These are phyloP conservation scores for Silurus aristotelis DNA, from an alignment of 2,797 vertebrate species.

Conservation along the genomic window DNA sequence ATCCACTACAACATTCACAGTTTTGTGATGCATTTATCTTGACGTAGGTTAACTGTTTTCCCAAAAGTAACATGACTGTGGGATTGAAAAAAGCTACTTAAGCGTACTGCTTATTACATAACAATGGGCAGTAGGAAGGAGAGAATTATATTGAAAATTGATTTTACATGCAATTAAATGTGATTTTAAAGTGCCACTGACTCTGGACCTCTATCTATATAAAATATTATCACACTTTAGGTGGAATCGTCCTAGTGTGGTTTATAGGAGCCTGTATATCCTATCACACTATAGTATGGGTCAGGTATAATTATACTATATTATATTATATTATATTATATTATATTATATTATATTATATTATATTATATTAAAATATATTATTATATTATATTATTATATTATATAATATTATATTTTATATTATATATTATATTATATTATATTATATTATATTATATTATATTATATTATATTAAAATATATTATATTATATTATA, in stretches of 20 bases:
- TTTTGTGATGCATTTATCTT: neutral
- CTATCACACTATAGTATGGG: neutral
- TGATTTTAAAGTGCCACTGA: neutral
- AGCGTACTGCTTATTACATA: too few species aligned
- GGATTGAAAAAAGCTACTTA: neutral
- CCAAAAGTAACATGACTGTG: neutral
- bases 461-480: neutral
- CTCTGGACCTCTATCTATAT: neutral
- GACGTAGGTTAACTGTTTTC: neutral
- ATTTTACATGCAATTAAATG: neutral
- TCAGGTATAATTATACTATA: neutral
- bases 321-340: constrained; percentile 1
- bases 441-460: neutral
- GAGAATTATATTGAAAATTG: neutral
- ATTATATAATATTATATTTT: constrained; percentile 2
- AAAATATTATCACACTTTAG: neutral
- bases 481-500: constrained; percentile 6
- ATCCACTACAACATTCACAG: neutral
- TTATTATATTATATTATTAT: neutral
- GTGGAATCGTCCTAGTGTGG: neutral
- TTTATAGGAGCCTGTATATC: neutral
- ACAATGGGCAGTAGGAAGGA: neutral
- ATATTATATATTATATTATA: constrained; percentile 6
- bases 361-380: neutral
- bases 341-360: constrained; percentile 9